Conservation (phyloP, 2,888 invertebrate species). For the Orchesella flavescens region DNA sequence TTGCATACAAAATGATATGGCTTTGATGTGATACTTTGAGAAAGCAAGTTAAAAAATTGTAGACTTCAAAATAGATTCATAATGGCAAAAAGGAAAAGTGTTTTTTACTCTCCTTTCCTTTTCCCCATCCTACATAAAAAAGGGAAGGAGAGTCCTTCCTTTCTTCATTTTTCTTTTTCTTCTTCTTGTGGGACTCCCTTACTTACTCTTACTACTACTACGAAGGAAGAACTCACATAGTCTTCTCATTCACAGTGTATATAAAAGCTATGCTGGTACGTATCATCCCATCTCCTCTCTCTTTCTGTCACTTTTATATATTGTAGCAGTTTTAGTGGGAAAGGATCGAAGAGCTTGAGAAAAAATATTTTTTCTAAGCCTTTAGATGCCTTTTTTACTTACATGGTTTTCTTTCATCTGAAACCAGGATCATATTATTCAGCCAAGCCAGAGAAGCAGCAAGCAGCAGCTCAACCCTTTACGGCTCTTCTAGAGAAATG, state of each 20-base stretch:
- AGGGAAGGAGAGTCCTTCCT: not conserved
- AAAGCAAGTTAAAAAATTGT: not conserved
- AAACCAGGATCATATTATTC: not conserved
- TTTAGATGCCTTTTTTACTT: too few species aligned
- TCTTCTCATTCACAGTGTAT: too few species aligned
- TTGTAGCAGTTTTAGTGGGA: too few species aligned
- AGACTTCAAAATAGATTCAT: constrained; percentile 18
- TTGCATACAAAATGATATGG: constrained; percentile 22
- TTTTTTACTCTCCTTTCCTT: constrained; percentile 5
- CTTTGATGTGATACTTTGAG: not conserved
- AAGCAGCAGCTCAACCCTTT: too few species aligned
- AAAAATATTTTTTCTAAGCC: not conserved
- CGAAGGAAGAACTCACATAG: too few species aligned
- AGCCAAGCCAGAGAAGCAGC: too few species aligned
- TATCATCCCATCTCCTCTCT: not conserved
- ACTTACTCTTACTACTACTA: too few species aligned
- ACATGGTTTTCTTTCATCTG: not conserved
- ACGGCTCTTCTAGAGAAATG: too few species aligned
- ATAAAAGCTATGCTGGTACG: not conserved
- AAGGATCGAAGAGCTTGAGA: not conserved
- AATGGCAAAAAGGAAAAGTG: constrained; percentile 35
- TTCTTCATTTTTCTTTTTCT: not conserved
- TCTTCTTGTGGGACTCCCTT: too few species aligned
- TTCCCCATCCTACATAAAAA: constrained; percentile 10
- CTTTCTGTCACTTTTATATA: too few species aligned